These are phyloP conservation scores for Peromyscus polionotus DNA, from an alignment of 2,113 vertebrate species.

Conservation along the genomic window DNA sequence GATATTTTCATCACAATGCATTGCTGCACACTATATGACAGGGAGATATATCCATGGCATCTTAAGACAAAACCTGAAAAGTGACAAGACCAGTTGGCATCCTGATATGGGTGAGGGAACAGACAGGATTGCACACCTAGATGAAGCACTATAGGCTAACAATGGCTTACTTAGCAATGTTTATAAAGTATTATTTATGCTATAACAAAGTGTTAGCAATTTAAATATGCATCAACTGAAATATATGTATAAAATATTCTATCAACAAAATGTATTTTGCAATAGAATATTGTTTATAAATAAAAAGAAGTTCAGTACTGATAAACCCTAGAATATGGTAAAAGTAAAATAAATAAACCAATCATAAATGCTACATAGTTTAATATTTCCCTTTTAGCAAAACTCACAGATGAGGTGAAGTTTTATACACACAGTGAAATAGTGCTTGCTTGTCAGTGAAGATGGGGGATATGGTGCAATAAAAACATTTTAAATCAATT, in stretches of 20 bases:
- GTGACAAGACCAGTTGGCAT: neutral
- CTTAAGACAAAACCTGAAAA: neutral
- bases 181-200: neutral
- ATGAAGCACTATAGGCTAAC: neutral
- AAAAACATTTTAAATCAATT: conserved; percentile 2
- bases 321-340: neutral
- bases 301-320: neutral
- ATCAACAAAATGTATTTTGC: neutral
- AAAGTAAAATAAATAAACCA: neutral
- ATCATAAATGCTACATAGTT: neutral
- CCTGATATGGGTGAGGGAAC: neutral
- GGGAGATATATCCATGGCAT: too few relatives aligned
- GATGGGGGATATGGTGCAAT: accelerated
- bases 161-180: neutral
- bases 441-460: neutral
- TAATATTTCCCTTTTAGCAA: neutral
- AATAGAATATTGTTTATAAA: neutral
- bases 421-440: neutral
- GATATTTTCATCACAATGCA: neutral
- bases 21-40: neutral
- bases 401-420: neutral
- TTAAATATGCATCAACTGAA: neutral
- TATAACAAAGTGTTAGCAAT: neutral
- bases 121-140: neutral
- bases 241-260: neutral